These are phyloP conservation scores for Salvelinus namaycush DNA, from an alignment of 2,113 vertebrate species.

Conservation along the genomic window DNA sequence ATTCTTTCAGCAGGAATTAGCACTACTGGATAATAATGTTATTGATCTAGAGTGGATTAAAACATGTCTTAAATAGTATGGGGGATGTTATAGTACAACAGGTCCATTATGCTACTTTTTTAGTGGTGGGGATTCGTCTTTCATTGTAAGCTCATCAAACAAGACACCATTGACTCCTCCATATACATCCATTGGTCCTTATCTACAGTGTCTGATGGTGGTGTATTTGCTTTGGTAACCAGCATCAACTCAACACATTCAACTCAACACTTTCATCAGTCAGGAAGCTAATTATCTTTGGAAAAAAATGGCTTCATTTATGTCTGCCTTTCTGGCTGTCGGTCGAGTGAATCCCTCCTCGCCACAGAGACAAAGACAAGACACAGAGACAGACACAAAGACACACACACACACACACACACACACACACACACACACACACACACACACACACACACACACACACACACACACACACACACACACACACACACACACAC, in stretches of 20 bases:
- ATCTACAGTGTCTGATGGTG: background rate
- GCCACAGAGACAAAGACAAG: background rate
- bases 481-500: background rate
- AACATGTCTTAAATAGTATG: too few species aligned
- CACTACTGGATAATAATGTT: too few species aligned
- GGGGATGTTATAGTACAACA: too few species aligned
- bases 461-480: background rate
- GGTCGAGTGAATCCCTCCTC: background rate
- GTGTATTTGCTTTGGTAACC: background rate
- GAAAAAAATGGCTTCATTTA: background rate
- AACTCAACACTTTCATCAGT: background rate
- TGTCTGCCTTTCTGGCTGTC: background rate
- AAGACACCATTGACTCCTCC: too few species aligned
- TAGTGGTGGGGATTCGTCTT: too few species aligned
- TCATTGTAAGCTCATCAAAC: too few species aligned
- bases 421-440: too few species aligned
- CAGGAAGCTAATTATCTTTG: background rate
- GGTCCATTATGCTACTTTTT: too few species aligned
- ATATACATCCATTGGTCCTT: background rate
- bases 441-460: background rate
- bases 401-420: background rate
- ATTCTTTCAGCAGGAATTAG: too few species aligned
- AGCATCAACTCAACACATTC: background rate
- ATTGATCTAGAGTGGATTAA: too few species aligned
- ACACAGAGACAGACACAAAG: too few species aligned